A percentile compares a stretch with the other conserved stretches of the same genome.
Evolutionary conservation across 2,797 vertebrate species (phyloP).

Genomic region (Sebastes jordani): DNA sequence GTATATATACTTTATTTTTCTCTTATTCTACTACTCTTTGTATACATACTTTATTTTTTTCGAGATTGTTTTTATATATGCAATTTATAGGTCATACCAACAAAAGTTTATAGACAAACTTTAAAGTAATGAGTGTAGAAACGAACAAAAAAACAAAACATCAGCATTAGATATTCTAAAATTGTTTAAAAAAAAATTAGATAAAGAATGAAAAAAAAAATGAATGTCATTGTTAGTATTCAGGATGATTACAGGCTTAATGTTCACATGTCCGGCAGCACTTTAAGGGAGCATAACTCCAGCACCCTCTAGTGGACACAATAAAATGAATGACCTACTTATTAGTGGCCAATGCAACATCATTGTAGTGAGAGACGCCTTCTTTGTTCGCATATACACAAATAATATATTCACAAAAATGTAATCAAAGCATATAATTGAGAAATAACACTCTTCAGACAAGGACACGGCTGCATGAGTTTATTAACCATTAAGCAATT

Average conservation of each 20-base stretch:
- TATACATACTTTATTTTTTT: too few species aligned
- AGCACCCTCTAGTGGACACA: constrained; percentile 17
- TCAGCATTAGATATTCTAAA: too few species aligned
- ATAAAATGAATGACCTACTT: background rate
- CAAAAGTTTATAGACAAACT: too few species aligned
- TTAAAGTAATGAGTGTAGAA: too few species aligned
- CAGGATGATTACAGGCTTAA: background rate
- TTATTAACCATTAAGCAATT: constrained; percentile 62
- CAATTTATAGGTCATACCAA: too few species aligned
- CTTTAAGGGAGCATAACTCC: background rate
- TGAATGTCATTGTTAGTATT: rapidly evolving
- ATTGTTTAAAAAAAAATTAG: too few species aligned
- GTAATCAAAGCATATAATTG: background rate
- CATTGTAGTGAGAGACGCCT: background rate
- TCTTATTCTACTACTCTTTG: too few species aligned
- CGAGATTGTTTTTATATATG: too few species aligned
- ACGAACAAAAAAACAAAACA: too few species aligned
- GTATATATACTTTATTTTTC: too few species aligned
- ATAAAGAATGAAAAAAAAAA: too few species aligned
- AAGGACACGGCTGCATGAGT: constrained; percentile 3
- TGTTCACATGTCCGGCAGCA: background rate
- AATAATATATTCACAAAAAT: too few species aligned
- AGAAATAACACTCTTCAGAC: background rate
- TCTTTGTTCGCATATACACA: background rate
- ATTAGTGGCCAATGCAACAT: background rate